Evolutionary conservation across 2,888 invertebrate species (phyloP).

Genomic region (Chymomyza procnemis): DNA sequence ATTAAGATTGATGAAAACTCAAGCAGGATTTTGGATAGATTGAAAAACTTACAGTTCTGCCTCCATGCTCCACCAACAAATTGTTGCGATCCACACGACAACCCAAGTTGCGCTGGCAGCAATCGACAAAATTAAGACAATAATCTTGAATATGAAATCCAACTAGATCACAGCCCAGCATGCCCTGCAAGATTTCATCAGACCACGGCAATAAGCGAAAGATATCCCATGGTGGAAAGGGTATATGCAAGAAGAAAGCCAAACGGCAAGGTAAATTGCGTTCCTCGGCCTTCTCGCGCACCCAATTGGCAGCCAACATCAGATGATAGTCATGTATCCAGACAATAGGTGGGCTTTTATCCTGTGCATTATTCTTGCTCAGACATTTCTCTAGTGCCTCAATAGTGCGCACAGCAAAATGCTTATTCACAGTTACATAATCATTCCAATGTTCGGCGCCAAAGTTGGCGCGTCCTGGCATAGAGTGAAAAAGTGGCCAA

Average conservation of each 20-base stretch:
- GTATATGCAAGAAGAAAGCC: conserved; percentile 96
- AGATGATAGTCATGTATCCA: conserved; percentile 98
- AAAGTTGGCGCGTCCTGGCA: conserved; percentile 92
- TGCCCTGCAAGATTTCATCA: conserved; percentile 95
- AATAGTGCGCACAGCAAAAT: conserved; percentile 90
- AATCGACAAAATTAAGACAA: conserved; percentile 93
- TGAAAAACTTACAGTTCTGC: conserved; percentile 80
- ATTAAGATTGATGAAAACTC: neutral
- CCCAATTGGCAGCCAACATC: conserved; percentile 94
- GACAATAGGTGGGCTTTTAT: conserved; percentile 81
- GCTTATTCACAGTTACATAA: conserved; percentile 88
- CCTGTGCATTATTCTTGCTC: conserved; percentile 77
- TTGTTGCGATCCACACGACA: conserved; percentile 93
- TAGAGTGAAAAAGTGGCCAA: conserved; percentile 95
- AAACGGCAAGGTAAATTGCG: conserved; percentile 87
- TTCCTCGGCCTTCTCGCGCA: conserved; percentile 90
- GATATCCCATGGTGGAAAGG: conserved; percentile 96
- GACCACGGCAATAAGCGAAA: conserved; percentile 94
- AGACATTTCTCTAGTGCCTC: conserved; percentile 81
- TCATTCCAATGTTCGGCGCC: conserved; percentile 90
- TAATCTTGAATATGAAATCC: conserved; percentile 95
- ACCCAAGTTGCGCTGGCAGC: conserved; percentile 91
- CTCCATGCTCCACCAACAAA: conserved; percentile 91
- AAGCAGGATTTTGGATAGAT: neutral
- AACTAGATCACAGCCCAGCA: conserved; percentile 95